These are phyloP conservation scores for Clarias laeviceps DNA, from an alignment of 2,797 vertebrate species.

Conservation along the genomic window DNA sequence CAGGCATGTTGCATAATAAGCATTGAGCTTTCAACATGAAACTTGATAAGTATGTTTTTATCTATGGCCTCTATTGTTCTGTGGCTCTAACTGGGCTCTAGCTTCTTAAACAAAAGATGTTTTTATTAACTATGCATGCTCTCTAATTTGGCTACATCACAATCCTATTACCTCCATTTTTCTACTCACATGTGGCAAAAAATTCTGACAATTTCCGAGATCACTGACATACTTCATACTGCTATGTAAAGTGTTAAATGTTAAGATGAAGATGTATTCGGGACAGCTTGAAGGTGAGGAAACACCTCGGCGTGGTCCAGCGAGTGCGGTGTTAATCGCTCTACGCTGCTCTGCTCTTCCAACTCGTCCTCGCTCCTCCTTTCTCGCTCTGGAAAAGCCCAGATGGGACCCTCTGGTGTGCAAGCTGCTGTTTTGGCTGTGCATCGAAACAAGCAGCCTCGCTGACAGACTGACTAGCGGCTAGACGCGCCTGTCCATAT, in stretches of 20 bases:
- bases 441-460: slow-evolving; percentile 66
- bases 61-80: neutral
- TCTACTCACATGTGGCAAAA: neutral
- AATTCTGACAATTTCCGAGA: neutral
- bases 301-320: slow-evolving; percentile 12
- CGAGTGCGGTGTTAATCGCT: slow-evolving; percentile 36
- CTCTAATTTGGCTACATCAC: neutral
- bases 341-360: slow-evolving; percentile 35
- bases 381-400: slow-evolving; percentile 75
- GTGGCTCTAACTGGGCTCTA: neutral
- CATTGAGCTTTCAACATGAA: neutral
- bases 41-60: neutral
- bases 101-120: neutral
- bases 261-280: slow-evolving; percentile 5
- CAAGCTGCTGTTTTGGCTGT: slow-evolving; percentile 66
- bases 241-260: neutral
- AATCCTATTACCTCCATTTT: neutral
- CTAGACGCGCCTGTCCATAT: slow-evolving; percentile 66
- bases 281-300: neutral
- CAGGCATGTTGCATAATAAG: neutral
- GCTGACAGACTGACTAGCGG: slow-evolving; percentile 64
- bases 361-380: slow-evolving; percentile 53
- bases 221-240: neutral
- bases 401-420: slow-evolving; percentile 73
- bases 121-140: neutral